Evolutionary conservation across 2,113 vertebrate species (phyloP).

Genomic region (Pelodiscus sinensis): DNA sequence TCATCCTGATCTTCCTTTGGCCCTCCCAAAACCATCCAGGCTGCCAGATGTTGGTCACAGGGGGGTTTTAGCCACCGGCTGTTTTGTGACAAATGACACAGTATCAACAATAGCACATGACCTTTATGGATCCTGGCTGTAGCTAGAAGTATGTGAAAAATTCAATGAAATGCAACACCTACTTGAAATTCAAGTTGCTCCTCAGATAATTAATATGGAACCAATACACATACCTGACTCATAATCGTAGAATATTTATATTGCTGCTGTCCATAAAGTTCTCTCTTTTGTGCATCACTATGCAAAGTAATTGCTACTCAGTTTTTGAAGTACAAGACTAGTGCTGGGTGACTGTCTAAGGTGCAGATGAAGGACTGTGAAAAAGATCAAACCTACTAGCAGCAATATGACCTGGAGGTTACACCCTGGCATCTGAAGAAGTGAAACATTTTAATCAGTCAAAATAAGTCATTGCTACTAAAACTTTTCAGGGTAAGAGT

Average conservation of each 20-base stretch:
- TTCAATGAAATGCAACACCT: conserved; percentile 68
- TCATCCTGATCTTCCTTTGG: conserved; percentile 49
- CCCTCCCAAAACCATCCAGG: conserved; percentile 51
- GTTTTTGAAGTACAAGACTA: conserved; percentile 38
- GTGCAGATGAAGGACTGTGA: conserved; percentile 49
- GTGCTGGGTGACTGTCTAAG: conserved; percentile 44
- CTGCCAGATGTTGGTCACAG: conserved; percentile 65
- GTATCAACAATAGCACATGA: conserved; percentile 68
- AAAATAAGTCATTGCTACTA: conserved; percentile 40
- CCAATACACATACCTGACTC: conserved; percentile 55
- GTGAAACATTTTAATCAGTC: conserved; percentile 42
- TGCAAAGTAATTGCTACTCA: conserved; percentile 61
- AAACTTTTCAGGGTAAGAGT: not conserved
- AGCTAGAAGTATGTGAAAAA: conserved; percentile 68
- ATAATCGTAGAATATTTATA: conserved; percentile 69
- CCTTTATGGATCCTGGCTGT: conserved; percentile 74
- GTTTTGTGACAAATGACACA: conserved; percentile 72
- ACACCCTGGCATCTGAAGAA: conserved; percentile 35
- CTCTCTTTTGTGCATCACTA: conserved; percentile 61
- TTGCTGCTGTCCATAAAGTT: conserved; percentile 65
- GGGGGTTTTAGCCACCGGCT: conserved; percentile 67
- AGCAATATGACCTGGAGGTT: conserved; percentile 43
- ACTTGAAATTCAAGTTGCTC: conserved; percentile 72
- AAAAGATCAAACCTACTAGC: conserved; percentile 47
- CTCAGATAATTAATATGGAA: conserved; percentile 71